A percentile compares a stretch with the other conserved stretches of the same genome.
Conservation (phyloP, 1,140 invertebrate genomes). For the Dinothrombium tinctorium region DNA sequence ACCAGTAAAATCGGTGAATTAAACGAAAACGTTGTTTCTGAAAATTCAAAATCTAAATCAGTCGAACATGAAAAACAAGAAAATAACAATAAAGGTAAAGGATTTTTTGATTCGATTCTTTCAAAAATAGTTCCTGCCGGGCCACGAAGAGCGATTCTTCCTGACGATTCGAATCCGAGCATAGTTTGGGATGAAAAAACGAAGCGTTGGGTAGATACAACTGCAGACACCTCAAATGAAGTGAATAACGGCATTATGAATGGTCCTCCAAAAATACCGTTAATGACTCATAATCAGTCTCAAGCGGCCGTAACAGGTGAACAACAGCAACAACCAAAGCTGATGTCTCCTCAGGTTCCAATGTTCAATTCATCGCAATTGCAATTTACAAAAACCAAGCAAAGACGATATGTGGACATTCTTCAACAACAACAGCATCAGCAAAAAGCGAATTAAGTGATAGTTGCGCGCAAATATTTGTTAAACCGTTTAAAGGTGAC, state of each 20-base stretch:
- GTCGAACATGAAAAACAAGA: not conserved
- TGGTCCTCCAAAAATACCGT: slow-evolving; percentile 9
- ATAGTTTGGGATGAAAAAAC: slow-evolving; percentile 5
- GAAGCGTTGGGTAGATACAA: slow-evolving; percentile 6
- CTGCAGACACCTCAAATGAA: not conserved
- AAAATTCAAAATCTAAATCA: not conserved
- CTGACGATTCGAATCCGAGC: slow-evolving; percentile 7
- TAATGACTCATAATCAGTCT: not conserved
- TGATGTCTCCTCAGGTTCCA: not conserved
- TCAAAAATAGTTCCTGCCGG: slow-evolving; percentile 1
- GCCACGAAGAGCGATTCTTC: slow-evolving; percentile 6
- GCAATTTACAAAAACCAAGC: not conserved
- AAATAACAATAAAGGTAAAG: not conserved
- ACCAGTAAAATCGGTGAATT: not conserved
- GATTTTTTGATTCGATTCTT: not conserved
- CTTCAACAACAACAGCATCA: no score
- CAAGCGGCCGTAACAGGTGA: not conserved
- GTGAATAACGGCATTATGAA: not conserved
- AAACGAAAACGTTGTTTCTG: not conserved
- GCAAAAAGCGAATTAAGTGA: no score
- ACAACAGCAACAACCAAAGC: not conserved
- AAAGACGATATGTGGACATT: not conserved
- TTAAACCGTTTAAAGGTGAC: no score
- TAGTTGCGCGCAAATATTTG: no score
- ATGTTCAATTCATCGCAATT: not conserved